These are phyloP conservation scores for Melanocharis versteri DNA, from an alignment of 2,113 vertebrate genomes.

Conservation along the genomic window DNA sequence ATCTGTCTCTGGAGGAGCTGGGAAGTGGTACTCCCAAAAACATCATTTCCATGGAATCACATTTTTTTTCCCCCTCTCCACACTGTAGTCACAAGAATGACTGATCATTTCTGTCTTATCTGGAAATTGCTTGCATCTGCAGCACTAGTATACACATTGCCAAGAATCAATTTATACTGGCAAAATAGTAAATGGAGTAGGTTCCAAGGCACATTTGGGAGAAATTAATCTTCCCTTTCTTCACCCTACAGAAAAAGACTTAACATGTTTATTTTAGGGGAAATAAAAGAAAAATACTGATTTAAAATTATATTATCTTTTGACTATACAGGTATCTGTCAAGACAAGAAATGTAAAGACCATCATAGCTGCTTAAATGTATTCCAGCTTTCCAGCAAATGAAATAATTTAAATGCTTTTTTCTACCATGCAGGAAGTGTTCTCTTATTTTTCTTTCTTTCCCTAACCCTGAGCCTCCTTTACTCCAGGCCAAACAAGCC, in stretches of 20 bases:
- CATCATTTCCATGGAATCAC: background rate
- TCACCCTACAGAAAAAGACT: background rate
- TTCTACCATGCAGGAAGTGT: background rate
- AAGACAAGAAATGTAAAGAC: background rate
- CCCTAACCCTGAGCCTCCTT: background rate
- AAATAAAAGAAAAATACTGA: background rate
- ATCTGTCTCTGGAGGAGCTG: background rate
- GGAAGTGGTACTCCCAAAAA: background rate
- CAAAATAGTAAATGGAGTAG: background rate
- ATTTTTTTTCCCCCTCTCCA: rapidly evolving
- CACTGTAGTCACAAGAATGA: background rate
- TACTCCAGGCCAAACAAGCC: background rate
- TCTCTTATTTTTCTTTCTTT: background rate
- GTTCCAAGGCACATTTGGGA: background rate
- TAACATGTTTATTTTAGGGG: background rate
- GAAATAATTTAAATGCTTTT: background rate
- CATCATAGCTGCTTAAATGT: background rate
- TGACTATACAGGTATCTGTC: background rate
- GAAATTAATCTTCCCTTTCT: background rate
- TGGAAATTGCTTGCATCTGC: conserved; percentile 8
- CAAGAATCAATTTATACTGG: background rate
- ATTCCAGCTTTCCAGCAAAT: background rate
- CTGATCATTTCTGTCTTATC: background rate
- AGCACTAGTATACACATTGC: background rate
- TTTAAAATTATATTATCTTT: background rate